Conservation (phyloP, 2,797 vertebrate genomes). For the Danio choprae region DNA sequence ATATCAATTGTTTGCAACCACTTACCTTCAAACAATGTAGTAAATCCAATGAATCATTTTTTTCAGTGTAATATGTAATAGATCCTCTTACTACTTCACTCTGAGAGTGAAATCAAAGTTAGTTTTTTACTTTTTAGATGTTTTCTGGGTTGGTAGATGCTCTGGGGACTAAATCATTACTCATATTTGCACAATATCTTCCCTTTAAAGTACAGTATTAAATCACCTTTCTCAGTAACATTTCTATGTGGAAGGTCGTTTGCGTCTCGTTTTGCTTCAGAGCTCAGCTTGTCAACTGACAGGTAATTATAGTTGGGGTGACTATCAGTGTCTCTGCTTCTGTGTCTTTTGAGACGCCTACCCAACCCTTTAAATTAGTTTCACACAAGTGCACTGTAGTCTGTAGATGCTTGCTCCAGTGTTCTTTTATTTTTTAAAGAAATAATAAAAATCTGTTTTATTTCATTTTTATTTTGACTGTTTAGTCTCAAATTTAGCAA, state of each 20-base stretch:
- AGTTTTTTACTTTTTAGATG: too few species aligned
- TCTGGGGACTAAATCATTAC: too few species aligned
- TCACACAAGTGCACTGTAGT: background rate
- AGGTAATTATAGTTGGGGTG: slow-evolving; percentile 25
- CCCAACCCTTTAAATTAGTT: slow-evolving; percentile 3
- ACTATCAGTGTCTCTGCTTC: background rate
- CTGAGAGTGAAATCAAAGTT: too few species aligned
- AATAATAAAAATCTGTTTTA: background rate
- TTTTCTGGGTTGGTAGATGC: too few species aligned
- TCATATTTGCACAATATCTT: too few species aligned
- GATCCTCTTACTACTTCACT: too few species aligned
- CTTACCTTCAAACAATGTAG: too few species aligned
- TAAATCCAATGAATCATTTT: too few species aligned
- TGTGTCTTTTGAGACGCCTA: background rate
- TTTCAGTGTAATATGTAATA: too few species aligned
- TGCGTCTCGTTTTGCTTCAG: background rate
- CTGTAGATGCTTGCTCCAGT: background rate
- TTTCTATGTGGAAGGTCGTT: slow-evolving; percentile 4
- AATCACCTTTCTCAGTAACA: background rate
- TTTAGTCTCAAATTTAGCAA: background rate
- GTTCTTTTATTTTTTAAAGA: background rate
- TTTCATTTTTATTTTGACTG: background rate
- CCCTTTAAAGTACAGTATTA: slow-evolving; percentile 11
- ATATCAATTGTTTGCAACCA: too few species aligned
- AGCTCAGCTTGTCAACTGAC: slow-evolving; percentile 8